phyloP scores from a whole-genome alignment of 2,113 vertebrate genomes.

The Morone saxatilis region DNA sequence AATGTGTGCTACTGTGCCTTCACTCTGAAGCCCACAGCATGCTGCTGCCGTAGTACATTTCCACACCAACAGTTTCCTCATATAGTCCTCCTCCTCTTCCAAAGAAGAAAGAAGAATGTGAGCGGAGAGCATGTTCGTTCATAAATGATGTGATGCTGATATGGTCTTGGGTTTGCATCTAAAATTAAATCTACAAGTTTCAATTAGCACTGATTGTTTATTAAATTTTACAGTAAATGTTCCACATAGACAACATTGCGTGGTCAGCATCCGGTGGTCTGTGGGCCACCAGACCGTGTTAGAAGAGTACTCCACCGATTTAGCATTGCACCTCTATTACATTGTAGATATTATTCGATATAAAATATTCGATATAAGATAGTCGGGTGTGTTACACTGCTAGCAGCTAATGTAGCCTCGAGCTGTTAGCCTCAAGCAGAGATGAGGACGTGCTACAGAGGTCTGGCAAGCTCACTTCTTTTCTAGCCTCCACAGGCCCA shows the following conservation, averaged over 20 bases:
- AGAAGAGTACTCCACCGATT: not conserved
- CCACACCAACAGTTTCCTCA: slow-evolving; percentile 44
- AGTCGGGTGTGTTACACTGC: not conserved
- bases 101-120: not conserved
- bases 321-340: not conserved
- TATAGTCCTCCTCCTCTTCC: slow-evolving; percentile 14
- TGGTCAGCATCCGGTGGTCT: not conserved
- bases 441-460: not conserved
- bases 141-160: not conserved
- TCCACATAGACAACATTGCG: too few species aligned
- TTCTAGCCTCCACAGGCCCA: not conserved
- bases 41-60: slow-evolving; percentile 51
- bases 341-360: not conserved
- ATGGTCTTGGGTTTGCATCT: not conserved
- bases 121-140: not conserved
- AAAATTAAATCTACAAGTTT: not conserved
- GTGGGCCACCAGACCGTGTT: not conserved
- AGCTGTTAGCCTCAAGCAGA: not conserved
- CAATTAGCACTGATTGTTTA: not conserved
- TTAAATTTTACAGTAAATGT: not conserved
- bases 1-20: slow-evolving; percentile 69
- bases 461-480: not conserved
- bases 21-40: slow-evolving; percentile 43
- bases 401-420: not conserved
- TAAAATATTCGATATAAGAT: not conserved